Percentiles rank a stretch among this genome's conserved stretches.
These are phyloP conservation scores for Salvelinus fontinalis DNA, from an alignment of 2,113 vertebrate species.

Conservation along the genomic window DNA sequence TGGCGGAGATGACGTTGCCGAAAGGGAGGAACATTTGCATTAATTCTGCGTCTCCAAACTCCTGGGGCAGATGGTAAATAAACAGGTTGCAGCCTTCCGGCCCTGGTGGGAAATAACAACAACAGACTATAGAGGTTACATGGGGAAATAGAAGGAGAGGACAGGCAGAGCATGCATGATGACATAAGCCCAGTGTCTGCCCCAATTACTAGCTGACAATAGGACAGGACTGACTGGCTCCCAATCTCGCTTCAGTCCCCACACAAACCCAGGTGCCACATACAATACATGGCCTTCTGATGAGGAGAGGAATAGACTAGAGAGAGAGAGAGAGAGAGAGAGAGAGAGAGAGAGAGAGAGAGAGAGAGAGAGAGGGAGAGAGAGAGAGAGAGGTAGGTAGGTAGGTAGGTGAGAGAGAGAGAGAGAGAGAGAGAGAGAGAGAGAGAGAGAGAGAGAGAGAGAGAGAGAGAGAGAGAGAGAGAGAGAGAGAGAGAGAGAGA, in stretches of 20 bases:
- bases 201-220: slow-evolving; percentile 50
- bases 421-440: too few relatives aligned
- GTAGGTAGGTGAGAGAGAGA: too few relatives aligned
- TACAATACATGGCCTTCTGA: slow-evolving; percentile 51
- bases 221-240: background rate
- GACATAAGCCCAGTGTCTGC: slow-evolving; percentile 19
- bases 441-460: slow-evolving; percentile 6
- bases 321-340: slow-evolving; percentile 6
- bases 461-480: background rate
- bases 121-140: slow-evolving; percentile 44
- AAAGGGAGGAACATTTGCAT: slow-evolving; percentile 98
- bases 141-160: slow-evolving; percentile 38
- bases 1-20: slow-evolving; percentile 97
- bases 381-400: slow-evolving; percentile 13
- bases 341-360: slow-evolving; percentile 1
- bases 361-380: background rate
- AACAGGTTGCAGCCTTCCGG: slow-evolving; percentile 99
- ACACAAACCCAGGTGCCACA: slow-evolving; percentile 64
- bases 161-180: slow-evolving; percentile 15
- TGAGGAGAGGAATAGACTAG: slow-evolving; percentile 47
- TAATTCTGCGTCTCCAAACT: slow-evolving; percentile 96
- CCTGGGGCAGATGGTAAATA: slow-evolving; percentile 99
- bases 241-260: slow-evolving; percentile 50
- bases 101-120: slow-evolving; percentile 74
- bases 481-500: background rate